These are phyloP conservation scores for Scomber japonicus DNA, from an alignment of 2,113 vertebrate genomes.

Conservation along the genomic window DNA sequence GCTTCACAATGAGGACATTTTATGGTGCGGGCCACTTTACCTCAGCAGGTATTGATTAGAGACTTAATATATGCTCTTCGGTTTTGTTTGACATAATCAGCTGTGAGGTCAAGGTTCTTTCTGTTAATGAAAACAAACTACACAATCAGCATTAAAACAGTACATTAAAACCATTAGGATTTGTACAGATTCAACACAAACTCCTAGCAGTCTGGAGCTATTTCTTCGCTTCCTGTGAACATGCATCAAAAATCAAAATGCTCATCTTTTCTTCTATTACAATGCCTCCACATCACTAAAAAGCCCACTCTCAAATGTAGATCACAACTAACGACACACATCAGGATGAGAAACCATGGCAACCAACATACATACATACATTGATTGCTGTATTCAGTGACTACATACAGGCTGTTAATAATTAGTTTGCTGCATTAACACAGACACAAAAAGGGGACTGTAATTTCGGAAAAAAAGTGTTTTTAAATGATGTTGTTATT, in stretches of 20 bases:
- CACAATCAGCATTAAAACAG: constrained; percentile 16
- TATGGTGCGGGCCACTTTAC: constrained; percentile 58
- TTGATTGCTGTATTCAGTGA: constrained; percentile 33
- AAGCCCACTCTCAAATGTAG: constrained; percentile 53
- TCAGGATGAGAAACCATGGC: constrained; percentile 67
- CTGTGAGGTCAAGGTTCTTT: constrained; percentile 15
- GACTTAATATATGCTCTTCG: constrained; percentile 35
- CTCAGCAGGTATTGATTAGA: constrained; percentile 63
- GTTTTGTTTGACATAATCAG: constrained; percentile 28
- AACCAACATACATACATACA: constrained; percentile 54
- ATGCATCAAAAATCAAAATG: constrained; percentile 27
- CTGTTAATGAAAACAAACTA: constrained; percentile 24
- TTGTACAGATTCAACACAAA: background rate
- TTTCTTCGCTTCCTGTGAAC: constrained; percentile 1
- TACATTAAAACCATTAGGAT: constrained; percentile 1
- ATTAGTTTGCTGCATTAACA: constrained; percentile 28
- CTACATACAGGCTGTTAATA: constrained; percentile 26
- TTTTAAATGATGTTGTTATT: constrained; percentile 48
- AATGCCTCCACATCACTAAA: constrained; percentile 41
- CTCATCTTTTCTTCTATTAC: constrained; percentile 33
- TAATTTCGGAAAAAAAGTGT: constrained; percentile 25
- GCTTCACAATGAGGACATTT: constrained; percentile 54
- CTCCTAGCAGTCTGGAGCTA: background rate
- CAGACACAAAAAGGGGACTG: constrained; percentile 13
- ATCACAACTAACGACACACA: constrained; percentile 43